Conservation (phyloP, 2,113 vertebrate species). For the Nyctibius bracteatus region DNA sequence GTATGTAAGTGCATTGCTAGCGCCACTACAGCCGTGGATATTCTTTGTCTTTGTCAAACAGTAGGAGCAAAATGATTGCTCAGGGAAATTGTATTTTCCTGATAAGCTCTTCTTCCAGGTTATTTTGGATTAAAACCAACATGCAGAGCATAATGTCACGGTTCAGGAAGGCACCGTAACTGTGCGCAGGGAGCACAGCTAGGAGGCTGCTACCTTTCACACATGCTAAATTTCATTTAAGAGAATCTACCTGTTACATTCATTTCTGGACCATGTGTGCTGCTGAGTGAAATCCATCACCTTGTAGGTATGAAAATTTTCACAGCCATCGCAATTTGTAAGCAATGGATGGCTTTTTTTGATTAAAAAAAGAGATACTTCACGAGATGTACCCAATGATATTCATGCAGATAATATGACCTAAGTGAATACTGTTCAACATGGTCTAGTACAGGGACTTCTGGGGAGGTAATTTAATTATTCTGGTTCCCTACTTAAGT, state of each 20-base stretch:
- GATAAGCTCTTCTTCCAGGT: not conserved
- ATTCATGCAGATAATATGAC: not conserved
- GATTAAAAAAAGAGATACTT: not conserved
- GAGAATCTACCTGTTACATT: not conserved
- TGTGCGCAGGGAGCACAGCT: rapidly evolving
- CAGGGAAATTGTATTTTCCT: not conserved
- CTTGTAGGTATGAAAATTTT: not conserved
- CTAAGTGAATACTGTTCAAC: not conserved
- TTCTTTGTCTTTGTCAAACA: not conserved
- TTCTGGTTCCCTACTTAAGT: not conserved
- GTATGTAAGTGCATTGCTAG: not conserved
- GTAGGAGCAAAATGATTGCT: not conserved
- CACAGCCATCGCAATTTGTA: not conserved
- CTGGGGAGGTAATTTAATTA: not conserved
- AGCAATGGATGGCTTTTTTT: not conserved
- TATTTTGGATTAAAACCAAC: not conserved
- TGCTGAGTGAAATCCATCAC: not conserved
- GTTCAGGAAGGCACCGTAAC: not conserved
- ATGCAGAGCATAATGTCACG: not conserved
- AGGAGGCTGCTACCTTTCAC: not conserved
- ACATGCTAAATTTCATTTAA: not conserved
- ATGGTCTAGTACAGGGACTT: not conserved
- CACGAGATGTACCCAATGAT: not conserved
- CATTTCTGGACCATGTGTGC: not conserved
- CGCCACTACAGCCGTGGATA: not conserved